A percentile compares a stretch with the other conserved stretches of the same genome.
Evolutionary conservation across 2,113 vertebrate species (phyloP).

Genomic region (Planiliza haematocheilus): DNA sequence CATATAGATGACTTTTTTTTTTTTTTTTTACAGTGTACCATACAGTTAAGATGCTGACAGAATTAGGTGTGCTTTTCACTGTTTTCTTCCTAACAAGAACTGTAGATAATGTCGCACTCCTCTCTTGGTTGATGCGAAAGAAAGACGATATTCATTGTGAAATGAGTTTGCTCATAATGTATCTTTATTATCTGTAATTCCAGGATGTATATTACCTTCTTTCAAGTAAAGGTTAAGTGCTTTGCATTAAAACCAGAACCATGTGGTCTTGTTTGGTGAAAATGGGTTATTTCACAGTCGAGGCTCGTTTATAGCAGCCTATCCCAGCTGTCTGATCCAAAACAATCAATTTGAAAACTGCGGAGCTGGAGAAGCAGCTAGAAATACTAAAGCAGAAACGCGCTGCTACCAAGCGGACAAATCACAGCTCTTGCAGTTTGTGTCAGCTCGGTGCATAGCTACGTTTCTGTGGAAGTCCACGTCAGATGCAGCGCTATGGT

Average conservation of each 20-base stretch:
- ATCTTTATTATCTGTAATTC: slow-evolving; percentile 87
- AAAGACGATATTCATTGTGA: slow-evolving; percentile 84
- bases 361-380: too few relatives aligned
- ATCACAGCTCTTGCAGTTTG: too few relatives aligned
- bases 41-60: slow-evolving; percentile 78
- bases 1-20: slow-evolving; percentile 76
- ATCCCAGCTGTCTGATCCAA: too few relatives aligned
- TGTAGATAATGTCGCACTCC: slow-evolving; percentile 81
- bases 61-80: slow-evolving; percentile 82
- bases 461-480: too few relatives aligned
- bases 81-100: slow-evolving; percentile 80
- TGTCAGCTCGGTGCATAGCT: too few relatives aligned
- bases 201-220: slow-evolving; percentile 88
- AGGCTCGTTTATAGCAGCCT: too few relatives aligned
- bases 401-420: too few relatives aligned
- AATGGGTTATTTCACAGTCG: too few relatives aligned
- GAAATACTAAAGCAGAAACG: too few relatives aligned
- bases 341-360: too few relatives aligned
- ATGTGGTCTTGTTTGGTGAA: slow-evolving; percentile 40
- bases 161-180: slow-evolving; percentile 86
- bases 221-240: slow-evolving; percentile 87
- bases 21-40: slow-evolving; percentile 82
- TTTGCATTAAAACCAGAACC: slow-evolving; percentile 83
- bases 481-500: too few relatives aligned
- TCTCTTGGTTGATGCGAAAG: slow-evolving; percentile 76